Evolutionary conservation across 2,113 vertebrate genomes (phyloP), one percentile per base, ranked within the genome.

Genomic region (Oreochromis aureus): DNA sequence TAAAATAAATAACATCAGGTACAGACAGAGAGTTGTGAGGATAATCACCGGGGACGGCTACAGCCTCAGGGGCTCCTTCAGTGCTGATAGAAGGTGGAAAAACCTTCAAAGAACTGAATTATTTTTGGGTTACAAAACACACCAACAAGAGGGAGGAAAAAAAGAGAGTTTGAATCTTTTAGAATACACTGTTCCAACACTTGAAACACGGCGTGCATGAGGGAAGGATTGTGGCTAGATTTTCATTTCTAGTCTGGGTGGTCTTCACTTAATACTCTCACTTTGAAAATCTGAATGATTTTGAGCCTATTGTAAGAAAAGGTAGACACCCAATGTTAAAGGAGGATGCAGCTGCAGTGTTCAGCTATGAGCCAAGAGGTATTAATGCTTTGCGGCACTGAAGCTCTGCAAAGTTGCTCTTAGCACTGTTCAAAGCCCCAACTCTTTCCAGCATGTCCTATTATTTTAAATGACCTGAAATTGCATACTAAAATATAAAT

Each of bases 1-100:
- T 87, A 44, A 93, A 93, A 93, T 91, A 95, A 95, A 93, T 93
- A 92, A 92, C 34, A 87, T 91, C 93, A 92, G 80, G 84, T 90
- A 87, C 27, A 89, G 89, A 90, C 88, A 89, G 89, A 92, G 61
- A 86, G 81, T 89, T 58, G 81, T 87, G 80, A 79, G 76, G 53
- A 83, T 94, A 94, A 95, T 94, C 81, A 91, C 76, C 27, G 48
- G 84, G 91, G 91, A 91, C 56, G 48, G 89, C 82, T 81, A 63
- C 54, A 80, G 93, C 93, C 93, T 87, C 80, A 19, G 91, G 93
- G 92, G 89, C 82, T 46, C 4, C 56, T 69, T 81, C 36, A 55
- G 51, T 84, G 83, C 54, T 85, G 89, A 91, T 80, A 63, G 66
- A 86, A 86, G 56, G 48, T 76, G 89, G 85, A 94, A 94, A 93